Evolutionary conservation across 2,888 invertebrate genomes (phyloP), one percentile per base, ranked within the genome.

Genomic region (Diogma glabrata): DNA sequence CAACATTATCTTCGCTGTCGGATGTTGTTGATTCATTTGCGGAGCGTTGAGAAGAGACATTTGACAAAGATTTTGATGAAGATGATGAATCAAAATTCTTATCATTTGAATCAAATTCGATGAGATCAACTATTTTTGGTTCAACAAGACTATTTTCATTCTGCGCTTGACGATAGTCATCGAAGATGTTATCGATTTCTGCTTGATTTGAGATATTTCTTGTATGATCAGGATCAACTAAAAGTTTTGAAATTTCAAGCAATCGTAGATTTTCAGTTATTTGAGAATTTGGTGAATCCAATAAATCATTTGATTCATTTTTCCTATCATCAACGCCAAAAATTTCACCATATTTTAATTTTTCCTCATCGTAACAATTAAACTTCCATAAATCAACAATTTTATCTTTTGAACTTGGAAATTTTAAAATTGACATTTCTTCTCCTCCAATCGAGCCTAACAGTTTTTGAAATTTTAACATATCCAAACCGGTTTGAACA

Each of bases 401-500:
- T 53, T 63, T 63, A 54, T 66, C 57, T n/a, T n/a, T n/a, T 19
- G 43, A 12, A 16, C 60, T 56, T 0, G 75, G 72, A 54, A 76
- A 67, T 59, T 72, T 71, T 0, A 74, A 59, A 10, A 79, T 66
- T 9, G 68, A 68, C 64, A 78, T 71, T 17, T 71, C 68, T 9
- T 63, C 59, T 2, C 76, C 77, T 38, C 77, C 78, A 49, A 82
- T 73, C n/a, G 69, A 65, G 3, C 72, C 67, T 28, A 86, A 64
- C 45, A 84, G 71, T 48, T 71, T 66, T 59, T 71, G 71, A 58
- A 87, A 82, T 40, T 69, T 70, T 2, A 64, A 57, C 46, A 75
- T 58, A 65, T 92, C 90, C 50, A 75, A 71, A 6, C 81, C 81
- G 47, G 77, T 74, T 58, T 81, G 75, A 8, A 85, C 70, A 52